Evolutionary conservation across 2,888 invertebrate genomes (phyloP).

Genomic region (Hypercompe scribonia): DNA sequence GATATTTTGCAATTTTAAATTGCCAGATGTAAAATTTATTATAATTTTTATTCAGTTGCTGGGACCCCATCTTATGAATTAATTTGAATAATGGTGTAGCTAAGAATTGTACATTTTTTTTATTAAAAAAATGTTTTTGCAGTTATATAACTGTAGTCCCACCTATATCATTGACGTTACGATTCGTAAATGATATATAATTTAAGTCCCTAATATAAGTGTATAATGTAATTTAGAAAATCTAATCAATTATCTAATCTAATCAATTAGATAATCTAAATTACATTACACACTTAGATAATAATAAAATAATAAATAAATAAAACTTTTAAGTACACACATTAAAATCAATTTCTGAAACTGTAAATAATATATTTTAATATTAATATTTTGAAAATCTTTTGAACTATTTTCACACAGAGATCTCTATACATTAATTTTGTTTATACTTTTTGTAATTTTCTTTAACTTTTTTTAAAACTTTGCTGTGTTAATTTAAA

Average conservation of each 20-base stretch:
- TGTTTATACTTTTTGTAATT: neutral
- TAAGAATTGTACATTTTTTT: constrained; percentile 6
- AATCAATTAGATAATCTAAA: no score
- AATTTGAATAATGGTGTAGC: neutral
- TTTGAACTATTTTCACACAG: neutral
- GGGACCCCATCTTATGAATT: neutral
- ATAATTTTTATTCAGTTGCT: neutral
- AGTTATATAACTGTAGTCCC: neutral
- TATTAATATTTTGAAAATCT: neutral
- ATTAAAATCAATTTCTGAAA: constrained; percentile 13
- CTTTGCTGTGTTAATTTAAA: constrained; percentile 5
- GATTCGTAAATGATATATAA: neutral
- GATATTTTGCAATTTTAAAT: neutral
- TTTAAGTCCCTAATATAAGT: no score
- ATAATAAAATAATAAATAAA: neutral
- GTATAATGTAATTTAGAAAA: no score
- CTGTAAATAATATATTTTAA: constrained; percentile 35
- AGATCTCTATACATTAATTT: neutral
- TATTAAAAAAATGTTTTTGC: neutral
- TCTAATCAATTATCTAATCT: no score
- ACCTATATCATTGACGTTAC: neutral
- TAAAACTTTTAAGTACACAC: neutral
- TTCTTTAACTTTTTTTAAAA: neutral
- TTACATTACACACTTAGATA: neutral
- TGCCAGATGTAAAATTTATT: constrained; percentile 1